phyloP scores from a whole-genome alignment of 2,888 invertebrate species.

The Sarcophaga variegata region DNA sequence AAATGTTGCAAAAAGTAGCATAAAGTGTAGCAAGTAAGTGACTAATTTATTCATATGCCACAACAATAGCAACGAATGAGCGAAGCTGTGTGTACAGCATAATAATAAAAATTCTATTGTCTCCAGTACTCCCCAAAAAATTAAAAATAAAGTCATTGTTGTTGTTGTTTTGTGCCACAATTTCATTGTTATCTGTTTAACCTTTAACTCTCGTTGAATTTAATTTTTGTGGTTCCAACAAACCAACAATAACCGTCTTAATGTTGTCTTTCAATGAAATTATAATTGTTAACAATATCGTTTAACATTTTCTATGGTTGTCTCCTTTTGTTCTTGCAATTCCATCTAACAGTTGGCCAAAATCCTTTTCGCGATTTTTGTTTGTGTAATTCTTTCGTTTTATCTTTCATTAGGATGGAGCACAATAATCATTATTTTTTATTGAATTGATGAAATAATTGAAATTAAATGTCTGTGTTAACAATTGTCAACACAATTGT shows the following conservation, averaged over 20 bases:
- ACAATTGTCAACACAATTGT: too few species aligned
- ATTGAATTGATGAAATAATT: too few species aligned
- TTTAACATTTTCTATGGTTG: slow-evolving; percentile 10
- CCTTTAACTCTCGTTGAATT: not conserved
- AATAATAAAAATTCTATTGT: not conserved
- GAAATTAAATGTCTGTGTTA: too few species aligned
- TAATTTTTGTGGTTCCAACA: not conserved
- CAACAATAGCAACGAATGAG: slow-evolving; percentile 56
- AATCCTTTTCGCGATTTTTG: too few species aligned
- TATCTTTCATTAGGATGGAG: too few species aligned
- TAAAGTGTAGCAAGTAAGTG: slow-evolving; percentile 64
- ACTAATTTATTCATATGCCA: slow-evolving; percentile 65
- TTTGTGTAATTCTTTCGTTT: too few species aligned
- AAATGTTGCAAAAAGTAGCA: slow-evolving; percentile 29
- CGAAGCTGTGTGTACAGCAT: slow-evolving; percentile 22
- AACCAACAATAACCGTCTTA: slow-evolving; percentile 17
- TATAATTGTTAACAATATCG: slow-evolving; percentile 40
- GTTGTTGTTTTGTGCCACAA: not conserved
- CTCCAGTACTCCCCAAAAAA: not conserved
- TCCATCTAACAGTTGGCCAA: too few species aligned
- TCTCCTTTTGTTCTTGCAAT: not conserved
- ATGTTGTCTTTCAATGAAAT: slow-evolving; percentile 25
- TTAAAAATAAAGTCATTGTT: not conserved
- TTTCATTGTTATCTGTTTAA: slow-evolving; percentile 46
- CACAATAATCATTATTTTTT: too few species aligned